These are phyloP conservation scores for Lydus trimaculatus DNA, from an alignment of 2,888 invertebrate species.

Conservation along the genomic window DNA sequence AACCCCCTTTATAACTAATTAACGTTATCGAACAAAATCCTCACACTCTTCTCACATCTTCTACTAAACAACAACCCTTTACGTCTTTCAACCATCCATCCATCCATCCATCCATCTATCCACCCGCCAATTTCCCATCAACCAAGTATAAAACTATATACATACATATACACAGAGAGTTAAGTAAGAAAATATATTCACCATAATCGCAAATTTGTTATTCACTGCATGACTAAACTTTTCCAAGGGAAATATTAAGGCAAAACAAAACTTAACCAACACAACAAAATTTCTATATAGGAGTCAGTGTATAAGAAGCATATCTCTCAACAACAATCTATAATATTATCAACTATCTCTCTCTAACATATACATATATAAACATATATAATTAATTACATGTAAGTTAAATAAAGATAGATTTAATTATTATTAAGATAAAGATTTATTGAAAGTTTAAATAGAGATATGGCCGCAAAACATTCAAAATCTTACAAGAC, in stretches of 20 bases:
- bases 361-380: slow-evolving; percentile 5
- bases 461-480: slow-evolving; percentile 48
- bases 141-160: slow-evolving; percentile 1
- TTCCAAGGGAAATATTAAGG: slow-evolving; percentile 51
- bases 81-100: background rate
- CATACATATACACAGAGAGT: background rate
- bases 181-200: slow-evolving; percentile 51
- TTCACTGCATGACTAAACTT: slow-evolving; percentile 59
- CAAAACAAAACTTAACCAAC: slow-evolving; percentile 54
- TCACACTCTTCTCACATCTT: background rate
- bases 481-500: slow-evolving; percentile 58
- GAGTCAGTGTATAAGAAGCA: background rate
- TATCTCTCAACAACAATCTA: slow-evolving; percentile 38
- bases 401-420: background rate
- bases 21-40: slow-evolving; percentile 4
- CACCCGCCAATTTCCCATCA: background rate
- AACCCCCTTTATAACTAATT: background rate
- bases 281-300: slow-evolving; percentile 43
- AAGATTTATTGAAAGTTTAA: slow-evolving; percentile 4
- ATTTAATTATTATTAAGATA: background rate
- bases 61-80: background rate
- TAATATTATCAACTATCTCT: slow-evolving; percentile 11
- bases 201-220: slow-evolving; percentile 59
- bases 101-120: background rate
- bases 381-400: background rate